phyloP scores from a whole-genome alignment of 2,113 vertebrate genomes.

The Plecotus auritus region DNA sequence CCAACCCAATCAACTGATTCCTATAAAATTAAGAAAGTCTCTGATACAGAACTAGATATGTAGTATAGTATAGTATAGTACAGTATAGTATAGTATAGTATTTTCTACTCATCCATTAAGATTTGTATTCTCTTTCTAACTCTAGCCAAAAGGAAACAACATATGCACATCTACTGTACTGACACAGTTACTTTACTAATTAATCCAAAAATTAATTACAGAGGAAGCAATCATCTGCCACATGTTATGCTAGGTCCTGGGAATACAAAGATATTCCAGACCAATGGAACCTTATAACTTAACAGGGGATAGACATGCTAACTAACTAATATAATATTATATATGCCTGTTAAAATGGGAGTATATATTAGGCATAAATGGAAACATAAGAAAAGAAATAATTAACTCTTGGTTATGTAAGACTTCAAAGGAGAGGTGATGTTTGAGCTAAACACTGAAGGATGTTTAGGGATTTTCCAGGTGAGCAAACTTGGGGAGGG shows the following conservation, averaged over 20 bases:
- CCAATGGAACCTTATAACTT: neutral
- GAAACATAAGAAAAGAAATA: neutral
- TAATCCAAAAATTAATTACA: slow-evolving; percentile 36
- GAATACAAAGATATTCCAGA: neutral
- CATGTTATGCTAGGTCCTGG: neutral
- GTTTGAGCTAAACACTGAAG: neutral
- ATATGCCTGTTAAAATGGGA: neutral
- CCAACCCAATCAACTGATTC: slow-evolving; percentile 92
- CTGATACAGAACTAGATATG: neutral
- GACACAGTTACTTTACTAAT: slow-evolving; percentile 13
- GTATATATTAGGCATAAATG: neutral
- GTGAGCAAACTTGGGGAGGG: neutral
- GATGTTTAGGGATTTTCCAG: slow-evolving; percentile 9
- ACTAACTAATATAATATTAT: neutral
- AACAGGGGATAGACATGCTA: neutral
- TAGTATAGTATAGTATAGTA: neutral
- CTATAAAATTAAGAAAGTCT: slow-evolving; percentile 77
- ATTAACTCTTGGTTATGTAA: neutral
- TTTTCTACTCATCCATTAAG: neutral
- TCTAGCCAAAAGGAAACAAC: slow-evolving; percentile 26
- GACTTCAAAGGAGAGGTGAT: neutral
- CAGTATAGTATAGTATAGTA: neutral
- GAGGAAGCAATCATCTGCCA: neutral
- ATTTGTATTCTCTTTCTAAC: neutral
- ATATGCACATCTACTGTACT: neutral